Percentiles rank a stretch among this genome's conserved stretches.
phyloP scores from a whole-genome alignment of 2,888 invertebrate species.

The Lutraria lutraria region DNA sequence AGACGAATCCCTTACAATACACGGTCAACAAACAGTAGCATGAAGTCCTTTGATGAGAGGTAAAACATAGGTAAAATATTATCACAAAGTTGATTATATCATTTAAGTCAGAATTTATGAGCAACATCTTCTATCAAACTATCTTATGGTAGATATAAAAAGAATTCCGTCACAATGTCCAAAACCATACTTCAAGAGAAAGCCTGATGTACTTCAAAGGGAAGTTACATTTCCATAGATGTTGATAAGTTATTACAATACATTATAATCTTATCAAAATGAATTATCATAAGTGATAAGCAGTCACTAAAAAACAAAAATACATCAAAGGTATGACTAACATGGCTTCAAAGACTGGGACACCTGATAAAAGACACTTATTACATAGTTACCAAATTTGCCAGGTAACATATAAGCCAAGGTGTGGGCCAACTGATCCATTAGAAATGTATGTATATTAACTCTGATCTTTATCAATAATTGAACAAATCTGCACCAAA shows the following conservation, averaged over 20 bases:
- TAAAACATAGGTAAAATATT: conserved; percentile 24
- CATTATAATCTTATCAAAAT: conserved; percentile 38
- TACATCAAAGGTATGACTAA: conserved; percentile 34
- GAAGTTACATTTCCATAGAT: conserved; percentile 30
- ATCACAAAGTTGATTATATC: conserved; percentile 23
- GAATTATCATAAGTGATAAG: conserved; percentile 37
- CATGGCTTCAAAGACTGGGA: conserved; percentile 13
- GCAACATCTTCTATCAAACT: conserved; percentile 9
- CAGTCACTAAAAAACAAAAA: conserved; percentile 35
- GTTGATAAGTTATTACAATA: conserved; percentile 28
- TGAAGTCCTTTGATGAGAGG: conserved; percentile 37
- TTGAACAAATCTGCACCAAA: not conserved
- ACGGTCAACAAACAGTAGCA: conserved; percentile 40
- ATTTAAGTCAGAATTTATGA: not conserved
- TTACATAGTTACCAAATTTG: not conserved
- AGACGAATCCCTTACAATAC: conserved; percentile 38
- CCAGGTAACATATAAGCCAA: not conserved
- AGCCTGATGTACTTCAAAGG: conserved; percentile 30
- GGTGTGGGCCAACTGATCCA: not conserved
- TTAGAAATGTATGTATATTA: not conserved
- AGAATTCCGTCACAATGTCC: conserved; percentile 4
- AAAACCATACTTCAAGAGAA: conserved; percentile 7
- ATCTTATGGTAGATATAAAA: not conserved
- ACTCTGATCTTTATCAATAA: not conserved
- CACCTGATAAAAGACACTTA: conserved; percentile 9